Base-by-base conservation (phyloP, 1,140 invertebrate species). In the Phenacoccus solenopsis region DNA sequence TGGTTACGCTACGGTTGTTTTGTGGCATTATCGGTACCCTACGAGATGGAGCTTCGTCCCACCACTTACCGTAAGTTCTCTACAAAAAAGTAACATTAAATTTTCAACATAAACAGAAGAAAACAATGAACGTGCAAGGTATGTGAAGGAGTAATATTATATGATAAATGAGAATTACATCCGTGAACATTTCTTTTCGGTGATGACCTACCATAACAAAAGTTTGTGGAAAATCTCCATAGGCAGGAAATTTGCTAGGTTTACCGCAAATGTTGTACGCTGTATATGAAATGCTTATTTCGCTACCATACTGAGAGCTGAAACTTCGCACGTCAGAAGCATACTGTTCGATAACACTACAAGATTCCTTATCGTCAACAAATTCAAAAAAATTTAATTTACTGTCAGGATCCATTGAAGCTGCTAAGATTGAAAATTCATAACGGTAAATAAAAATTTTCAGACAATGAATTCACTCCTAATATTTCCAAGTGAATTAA, bases 51-150 rank as follows among this genome's bases (percentile, higher is more conserved):
- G 87, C 87, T 74, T 86, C 81, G 38, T 89, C 84, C 91, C 92
- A 94, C 92, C 92, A 96, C 69, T 82, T 86, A 12, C 93, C 93
- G 81, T 94, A 94, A 4, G 90, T 91, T 80, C 91, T 85, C 92
- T 95, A 76, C 24, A 81, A 80, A 69, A 70, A 67, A 69, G 20
- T 12, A 70, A 38, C 32, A 57, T 56, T 38, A 56, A 57, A 57
- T n/a, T n/a, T n/a, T n/a, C n/a, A n/a, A n/a, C n/a, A n/a, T n/a
- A n/a, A n/a, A n/a, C n/a, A n/a, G n/a, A n/a, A n/a, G n/a, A n/a
- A n/a, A n/a, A n/a, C n/a, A n/a, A n/a, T n/a, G n/a, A n/a, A n/a
- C n/a, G n/a, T n/a, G n/a, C n/a, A n/a, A n/a, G n/a, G n/a, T n/a
- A n/a, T n/a, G n/a, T n/a, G 24, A 20, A n/a, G 57, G 24, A 5